These are phyloP conservation scores for Aurelia coerulea DNA, from an alignment of 30 jellyfish, hydroid and myxozoan genomes.

Conservation along the genomic window DNA sequence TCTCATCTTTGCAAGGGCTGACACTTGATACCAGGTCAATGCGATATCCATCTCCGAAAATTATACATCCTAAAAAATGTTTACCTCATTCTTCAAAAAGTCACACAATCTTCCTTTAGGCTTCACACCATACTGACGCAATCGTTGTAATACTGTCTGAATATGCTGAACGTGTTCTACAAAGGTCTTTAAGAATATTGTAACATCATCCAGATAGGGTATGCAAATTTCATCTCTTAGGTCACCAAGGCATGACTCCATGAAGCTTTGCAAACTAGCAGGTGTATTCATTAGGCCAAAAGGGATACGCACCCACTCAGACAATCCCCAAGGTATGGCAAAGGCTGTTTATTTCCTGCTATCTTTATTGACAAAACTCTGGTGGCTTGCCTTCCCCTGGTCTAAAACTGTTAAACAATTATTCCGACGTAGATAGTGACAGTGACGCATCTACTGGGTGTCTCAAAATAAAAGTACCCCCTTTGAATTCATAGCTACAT, in stretches of 20 bases:
- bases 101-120: not conserved
- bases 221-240: slow-evolving; percentile 8
- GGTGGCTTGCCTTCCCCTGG: slow-evolving; percentile 66
- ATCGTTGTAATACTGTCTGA: not conserved
- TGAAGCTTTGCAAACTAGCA: slow-evolving; percentile 10
- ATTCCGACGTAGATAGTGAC: slow-evolving; percentile 63
- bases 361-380: slow-evolving; percentile 56
- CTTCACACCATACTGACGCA: not conserved
- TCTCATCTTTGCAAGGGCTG: too few species aligned
- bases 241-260: slow-evolving; percentile 17
- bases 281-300: slow-evolving; percentile 18
- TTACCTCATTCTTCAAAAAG: not conserved
- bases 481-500: too few species aligned
- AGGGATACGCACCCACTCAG: slow-evolving; percentile 27
- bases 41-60: too few species aligned
- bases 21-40: too few species aligned
- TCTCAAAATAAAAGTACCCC: too few species aligned
- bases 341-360: slow-evolving; percentile 47
- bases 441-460: too few species aligned
- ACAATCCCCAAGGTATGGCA: slow-evolving; percentile 42
- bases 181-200: not conserved
- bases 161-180: not conserved
- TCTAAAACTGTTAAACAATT: slow-evolving; percentile 59
- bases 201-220: slow-evolving; percentile 36
- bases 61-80: not conserved